phyloP scores from a whole-genome alignment of 2,113 vertebrate genomes.

The Cyprinodon tularosa region DNA sequence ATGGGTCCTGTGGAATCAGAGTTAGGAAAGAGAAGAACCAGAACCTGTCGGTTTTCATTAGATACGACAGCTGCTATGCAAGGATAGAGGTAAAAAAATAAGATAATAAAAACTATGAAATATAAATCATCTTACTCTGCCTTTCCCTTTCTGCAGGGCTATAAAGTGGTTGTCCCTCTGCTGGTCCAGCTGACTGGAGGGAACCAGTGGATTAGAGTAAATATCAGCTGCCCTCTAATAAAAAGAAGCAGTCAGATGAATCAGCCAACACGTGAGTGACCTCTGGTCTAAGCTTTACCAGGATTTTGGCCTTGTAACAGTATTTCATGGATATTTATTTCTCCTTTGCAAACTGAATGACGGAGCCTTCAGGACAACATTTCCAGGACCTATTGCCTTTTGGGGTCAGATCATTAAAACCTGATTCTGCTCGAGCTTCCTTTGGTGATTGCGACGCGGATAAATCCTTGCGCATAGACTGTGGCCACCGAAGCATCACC shows the following conservation, averaged over 20 bases:
- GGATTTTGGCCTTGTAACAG: neutral
- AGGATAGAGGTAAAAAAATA: conserved; percentile 38
- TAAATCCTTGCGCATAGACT: conserved; percentile 48
- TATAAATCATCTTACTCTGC: neutral
- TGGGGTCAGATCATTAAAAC: neutral
- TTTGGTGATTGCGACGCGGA: conserved; percentile 44
- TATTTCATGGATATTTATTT: neutral
- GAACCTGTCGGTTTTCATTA: conserved; percentile 53
- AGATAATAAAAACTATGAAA: neutral
- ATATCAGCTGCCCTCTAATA: conserved; percentile 71
- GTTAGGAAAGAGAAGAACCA: conserved; percentile 34
- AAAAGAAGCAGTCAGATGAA: conserved; percentile 21
- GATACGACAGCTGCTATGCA: conserved; percentile 71
- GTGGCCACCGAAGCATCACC: conserved; percentile 48
- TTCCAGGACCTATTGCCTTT: neutral
- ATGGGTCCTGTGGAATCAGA: conserved; percentile 61
- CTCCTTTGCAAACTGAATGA: too few relatives aligned
- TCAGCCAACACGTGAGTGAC: conserved; percentile 46
- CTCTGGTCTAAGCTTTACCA: neutral
- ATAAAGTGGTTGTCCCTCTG: conserved; percentile 57
- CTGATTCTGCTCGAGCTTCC: conserved; percentile 26
- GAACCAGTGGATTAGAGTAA: conserved; percentile 60
- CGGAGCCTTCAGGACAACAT: neutral
- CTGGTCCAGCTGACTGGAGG: conserved; percentile 61
- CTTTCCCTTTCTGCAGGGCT: conserved; percentile 39